Base-by-base conservation (phyloP, 2,113 vertebrate species). In the Tonatia bakeri region DNA sequence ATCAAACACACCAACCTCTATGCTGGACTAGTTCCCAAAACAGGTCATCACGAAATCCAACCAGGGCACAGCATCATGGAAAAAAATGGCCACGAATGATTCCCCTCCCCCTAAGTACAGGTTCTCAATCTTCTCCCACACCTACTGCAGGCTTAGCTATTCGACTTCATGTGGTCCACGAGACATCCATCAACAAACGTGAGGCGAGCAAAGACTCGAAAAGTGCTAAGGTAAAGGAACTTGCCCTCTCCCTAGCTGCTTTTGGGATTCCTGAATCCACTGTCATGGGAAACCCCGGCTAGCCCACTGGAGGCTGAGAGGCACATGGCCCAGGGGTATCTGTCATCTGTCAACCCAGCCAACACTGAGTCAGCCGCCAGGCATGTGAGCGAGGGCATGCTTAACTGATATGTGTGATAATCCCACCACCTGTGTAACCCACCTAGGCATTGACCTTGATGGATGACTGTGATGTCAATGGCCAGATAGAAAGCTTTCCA, bases 101-200 rank as follows among this genome's bases (percentile, higher is more conserved):
- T 17, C 22, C 9, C 8, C 19, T 43, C 8, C 65, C 31, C 52
- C 28, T 26, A 2, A 10, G 7, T 0, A 15, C 3, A 9, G 4
- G 4, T 15, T 22, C 65, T 70, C 47, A 5, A 36, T n/a, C 36
- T 61, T 59, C 79, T 22, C 69, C 83, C 38, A 70, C 47, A 22
- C 36, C 7, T 5, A 17, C 33, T 65, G 14, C 5, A 9, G 12
- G 67, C 22, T 47, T 38, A 38, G 8, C 50, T 20, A 50, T 8
- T 4, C 17, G 54, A 67, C 64, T 83, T 75, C 81, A 50, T 11
- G 5, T 69, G 89, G 38, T 47, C 61, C 91, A 1, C 0, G n/a
- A 65, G 59, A 82, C 16, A 50, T 40, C 28, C 17, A 17, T 22
- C 33, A n/a, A 36, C 17, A 65, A 75, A 61, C 0, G 0, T 31